These are phyloP conservation scores for Idaea dimidiata DNA, from an alignment of 2,888 invertebrate genomes.

Conservation along the genomic window DNA sequence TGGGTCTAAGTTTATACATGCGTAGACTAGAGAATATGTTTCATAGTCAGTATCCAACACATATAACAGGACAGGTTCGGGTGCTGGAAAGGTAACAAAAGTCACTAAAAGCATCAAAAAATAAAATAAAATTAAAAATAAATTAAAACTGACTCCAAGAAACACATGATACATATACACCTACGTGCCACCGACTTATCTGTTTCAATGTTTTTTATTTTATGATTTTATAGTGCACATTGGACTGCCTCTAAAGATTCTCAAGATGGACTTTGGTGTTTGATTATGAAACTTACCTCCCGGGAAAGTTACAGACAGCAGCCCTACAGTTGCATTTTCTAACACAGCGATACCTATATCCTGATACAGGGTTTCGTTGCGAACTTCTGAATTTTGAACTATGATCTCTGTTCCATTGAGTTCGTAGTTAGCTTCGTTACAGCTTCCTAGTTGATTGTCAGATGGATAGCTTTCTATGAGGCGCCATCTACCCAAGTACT, in stretches of 20 bases:
- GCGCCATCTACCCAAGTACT: constrained; percentile 76
- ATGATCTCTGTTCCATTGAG: constrained; percentile 38
- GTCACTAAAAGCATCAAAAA: neutral
- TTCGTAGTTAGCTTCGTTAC: constrained; percentile 80
- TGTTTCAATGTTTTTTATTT: too few species aligned
- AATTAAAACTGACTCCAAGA: too few species aligned
- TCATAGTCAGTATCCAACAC: constrained; percentile 78
- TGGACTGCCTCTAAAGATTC: too few species aligned
- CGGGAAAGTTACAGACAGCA: constrained; percentile 73
- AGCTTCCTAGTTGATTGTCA: constrained; percentile 80
- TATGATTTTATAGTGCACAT: too few species aligned
- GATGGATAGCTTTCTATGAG: constrained; percentile 83
- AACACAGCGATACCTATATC: constrained; percentile 72
- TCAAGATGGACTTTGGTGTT: neutral
- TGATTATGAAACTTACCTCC: constrained; percentile 24
- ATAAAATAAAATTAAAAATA: too few species aligned
- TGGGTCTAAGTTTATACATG: constrained; percentile 24
- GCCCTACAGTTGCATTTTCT: constrained; percentile 53
- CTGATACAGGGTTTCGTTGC: constrained; percentile 63
- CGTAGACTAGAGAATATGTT: constrained; percentile 55
- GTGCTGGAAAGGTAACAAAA: constrained; percentile 21
- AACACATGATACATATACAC: too few species aligned
- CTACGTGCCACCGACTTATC: too few species aligned
- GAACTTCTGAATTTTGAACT: constrained; percentile 51
- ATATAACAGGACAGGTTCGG: constrained; percentile 30